Base-by-base conservation (phyloP, 2,888 invertebrate genomes). In the Neoaliturus tenellus region DNA sequence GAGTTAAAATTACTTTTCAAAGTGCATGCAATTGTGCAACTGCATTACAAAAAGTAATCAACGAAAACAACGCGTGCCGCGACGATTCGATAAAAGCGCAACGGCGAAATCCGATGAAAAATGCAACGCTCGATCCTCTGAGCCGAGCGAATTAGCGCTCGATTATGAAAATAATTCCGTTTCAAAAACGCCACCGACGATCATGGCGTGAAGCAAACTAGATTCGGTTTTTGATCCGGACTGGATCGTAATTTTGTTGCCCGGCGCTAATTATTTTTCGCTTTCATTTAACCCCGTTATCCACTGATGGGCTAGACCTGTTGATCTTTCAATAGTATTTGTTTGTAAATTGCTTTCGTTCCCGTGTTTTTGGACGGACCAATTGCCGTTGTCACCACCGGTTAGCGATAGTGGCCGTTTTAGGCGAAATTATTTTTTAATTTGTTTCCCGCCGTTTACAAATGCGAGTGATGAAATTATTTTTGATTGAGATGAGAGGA, bases 261-360 rank as follows among this genome's bases (percentile, higher is more conserved):
- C 23, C 75, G 23, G 28, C 28, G 75, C 75, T 75, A 75, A 75
- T 75, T 75, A 75, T 75, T 75, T 75, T 75, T 75, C 75, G 39
- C 75, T 28, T 48, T 41, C 35, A 39, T 75, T 41, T 75, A 75
- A 75, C 75, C 75, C 75, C 48, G 75, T 75, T 75, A 39, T 31
- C 20, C 23, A 48, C 75, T 48, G 75, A 14, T 75, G 25, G 48
- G 20, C 41, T 75, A 48, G 44, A 44, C 41, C 75, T 23, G 44
- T 28, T 69, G 69, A 69, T 48, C 75, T 75, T 28, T 75, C 48
- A 75, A 75, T 75, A 75, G 75, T 75, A 44, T 75, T 75, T 75
- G 75, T 75, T 75, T 41, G 75, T 75, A 44, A 75, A 75, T 75
- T 48, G 75, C 44, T 48, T 48, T 48, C 75, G 23, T 41, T 20